A percentile compares a stretch with the other conserved stretches of the same genome.
Evolutionary conservation across 1,140 invertebrate species (phyloP).

Genomic region (Drosophila tristis): DNA sequence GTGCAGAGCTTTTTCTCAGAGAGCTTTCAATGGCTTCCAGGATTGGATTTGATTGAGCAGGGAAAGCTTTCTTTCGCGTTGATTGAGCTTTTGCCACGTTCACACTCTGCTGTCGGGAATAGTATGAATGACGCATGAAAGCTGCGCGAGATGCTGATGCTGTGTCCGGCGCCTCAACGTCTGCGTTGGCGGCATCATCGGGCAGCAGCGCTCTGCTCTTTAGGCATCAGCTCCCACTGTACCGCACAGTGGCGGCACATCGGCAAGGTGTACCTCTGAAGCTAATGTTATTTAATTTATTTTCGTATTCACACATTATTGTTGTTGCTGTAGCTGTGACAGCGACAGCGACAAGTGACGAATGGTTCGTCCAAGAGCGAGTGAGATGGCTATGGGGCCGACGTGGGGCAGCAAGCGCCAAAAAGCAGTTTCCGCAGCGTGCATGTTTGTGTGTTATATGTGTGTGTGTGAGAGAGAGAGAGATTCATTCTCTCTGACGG

Average conservation of each 20-base stretch:
- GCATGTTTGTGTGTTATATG: slow-evolving; percentile 26
- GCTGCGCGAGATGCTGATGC: slow-evolving; percentile 29
- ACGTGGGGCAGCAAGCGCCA: slow-evolving; percentile 58
- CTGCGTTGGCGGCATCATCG: slow-evolving; percentile 54
- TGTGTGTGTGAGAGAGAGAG: slow-evolving; percentile 43
- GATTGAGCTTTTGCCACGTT: slow-evolving; percentile 57
- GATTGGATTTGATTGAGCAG: neutral
- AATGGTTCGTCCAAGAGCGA: slow-evolving; percentile 41
- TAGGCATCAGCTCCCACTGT: slow-evolving; percentile 5
- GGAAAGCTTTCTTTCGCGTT: too few species aligned
- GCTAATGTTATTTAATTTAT: slow-evolving; percentile 82
- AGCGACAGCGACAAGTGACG: slow-evolving; percentile 27
- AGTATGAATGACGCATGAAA: slow-evolving; percentile 22
- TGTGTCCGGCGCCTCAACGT: slow-evolving; percentile 59
- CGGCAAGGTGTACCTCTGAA: slow-evolving; percentile 73
- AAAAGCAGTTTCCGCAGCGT: slow-evolving; percentile 23
- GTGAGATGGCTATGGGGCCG: slow-evolving; percentile 36
- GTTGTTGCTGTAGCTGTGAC: slow-evolving; percentile 3
- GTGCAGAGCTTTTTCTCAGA: too few species aligned
- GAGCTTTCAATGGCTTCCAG: slow-evolving; percentile 16
- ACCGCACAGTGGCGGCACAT: slow-evolving; percentile 64
- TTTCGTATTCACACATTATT: slow-evolving; percentile 72
- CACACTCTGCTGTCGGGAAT: neutral
- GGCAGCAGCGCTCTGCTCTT: slow-evolving; percentile 6
- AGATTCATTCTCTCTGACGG: neutral